A percentile compares a stretch with the other conserved stretches of the same genome.
These are phyloP conservation scores for Limnephilus lunatus DNA, from an alignment of 2,888 invertebrate species.

Conservation along the genomic window DNA sequence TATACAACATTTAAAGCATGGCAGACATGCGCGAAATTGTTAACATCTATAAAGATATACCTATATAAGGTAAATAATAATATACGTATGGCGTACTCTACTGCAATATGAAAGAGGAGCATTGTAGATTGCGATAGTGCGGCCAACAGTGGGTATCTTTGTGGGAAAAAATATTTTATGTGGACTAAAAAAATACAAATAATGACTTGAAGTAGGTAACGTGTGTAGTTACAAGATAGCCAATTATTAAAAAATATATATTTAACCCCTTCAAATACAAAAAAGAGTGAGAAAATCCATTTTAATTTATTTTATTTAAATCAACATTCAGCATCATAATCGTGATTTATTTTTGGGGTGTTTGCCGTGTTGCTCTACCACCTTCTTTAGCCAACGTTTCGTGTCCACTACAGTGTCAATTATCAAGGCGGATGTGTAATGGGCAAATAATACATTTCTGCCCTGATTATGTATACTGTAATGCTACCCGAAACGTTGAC, in stretches of 20 bases:
- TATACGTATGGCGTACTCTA: neutral
- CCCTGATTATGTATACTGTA: too few species aligned
- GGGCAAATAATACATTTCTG: too few species aligned
- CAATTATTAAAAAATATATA: neutral
- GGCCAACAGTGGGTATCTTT: neutral
- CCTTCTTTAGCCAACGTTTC: too few species aligned
- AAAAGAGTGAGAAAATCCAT: neutral
- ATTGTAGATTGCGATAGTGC: neutral
- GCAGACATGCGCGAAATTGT: neutral
- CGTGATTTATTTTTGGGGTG: too few species aligned
- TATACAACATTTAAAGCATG: neutral
- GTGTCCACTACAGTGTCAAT: too few species aligned
- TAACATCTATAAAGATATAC: neutral
- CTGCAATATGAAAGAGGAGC: neutral
- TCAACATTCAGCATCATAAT: too few species aligned
- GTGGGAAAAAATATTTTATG: neutral
- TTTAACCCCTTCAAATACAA: neutral
- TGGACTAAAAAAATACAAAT: neutral
- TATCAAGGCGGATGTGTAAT: too few species aligned
- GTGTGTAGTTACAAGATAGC: neutral
- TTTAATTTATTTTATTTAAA: too few species aligned
- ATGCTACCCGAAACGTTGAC: too few species aligned
- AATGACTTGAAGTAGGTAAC: neutral
- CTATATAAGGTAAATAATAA: neutral
- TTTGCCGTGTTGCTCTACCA: too few species aligned